Evolutionary conservation across 2,797 vertebrate species (phyloP), one percentile per base, ranked within the genome.

Genomic region (Pipistrellus pipistrellus): DNA sequence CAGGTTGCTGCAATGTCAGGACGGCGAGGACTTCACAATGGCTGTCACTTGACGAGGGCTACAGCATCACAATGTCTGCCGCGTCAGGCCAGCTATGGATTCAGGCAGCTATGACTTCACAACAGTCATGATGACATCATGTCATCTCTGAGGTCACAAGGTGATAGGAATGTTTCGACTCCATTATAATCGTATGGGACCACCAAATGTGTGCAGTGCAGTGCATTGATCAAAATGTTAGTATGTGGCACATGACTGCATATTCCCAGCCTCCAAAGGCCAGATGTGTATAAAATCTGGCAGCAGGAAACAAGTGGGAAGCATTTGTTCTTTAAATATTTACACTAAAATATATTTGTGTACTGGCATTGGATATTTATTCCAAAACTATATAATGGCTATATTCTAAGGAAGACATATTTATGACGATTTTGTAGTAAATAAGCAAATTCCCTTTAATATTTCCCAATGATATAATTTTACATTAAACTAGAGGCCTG

Each of bases 381-480:
- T 30, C 46, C 8, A 53, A 51, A 83, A 9, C 1, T 51, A 57
- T 82, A 27, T 72, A 55, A 38, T 59, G 17, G 41, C 41, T 81
- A 69, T 8, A 41, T 92, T 81, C 80, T 57, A 57, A 90, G 12
- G 6, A 93, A 90, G 3, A 2, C 51, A 41, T 88, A 93, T 90
- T 96, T 41, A 73, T 66, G 32, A 48, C 46, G 0, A 71, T 90
- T 38, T 78, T 86, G 15, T 66, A 90, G 82, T 51, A 64, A 88
- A 17, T 81, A 84, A 81, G 57, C 38, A 94, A 30, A 83, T 86
- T 25, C 18, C 9, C 75, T 88, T 82, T 30, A 85, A 75, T 59
- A 93, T 55, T 77, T 13, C 18, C 17, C 64, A 88, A 59, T 78
- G 4, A 57, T 30, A 80, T 76, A 18, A 82, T 55, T 82, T 85